Evolutionary conservation across 2,797 vertebrate genomes (phyloP).

Genomic region (Danio jaintianensis): DNA sequence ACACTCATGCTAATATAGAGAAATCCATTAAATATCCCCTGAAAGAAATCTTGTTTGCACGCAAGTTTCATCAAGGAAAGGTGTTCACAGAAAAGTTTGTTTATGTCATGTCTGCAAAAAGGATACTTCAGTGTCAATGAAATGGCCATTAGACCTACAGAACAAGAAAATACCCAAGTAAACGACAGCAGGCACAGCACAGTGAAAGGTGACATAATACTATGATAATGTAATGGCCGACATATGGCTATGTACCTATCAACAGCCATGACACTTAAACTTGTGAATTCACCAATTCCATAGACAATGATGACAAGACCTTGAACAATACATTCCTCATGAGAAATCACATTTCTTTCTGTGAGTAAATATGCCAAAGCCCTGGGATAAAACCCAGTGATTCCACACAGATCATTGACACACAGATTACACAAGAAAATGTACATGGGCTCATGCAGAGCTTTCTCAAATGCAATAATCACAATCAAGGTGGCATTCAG

Average conservation of each 20-base stretch:
- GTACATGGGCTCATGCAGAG: conserved; percentile 39
- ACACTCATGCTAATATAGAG: neutral
- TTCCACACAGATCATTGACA: conserved; percentile 44
- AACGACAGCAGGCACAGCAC: conserved; percentile 26
- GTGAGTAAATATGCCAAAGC: conserved; percentile 29
- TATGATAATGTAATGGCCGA: conserved; percentile 33
- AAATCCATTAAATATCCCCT: neutral
- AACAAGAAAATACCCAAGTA: conserved; percentile 31
- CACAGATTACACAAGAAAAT: conserved; percentile 45
- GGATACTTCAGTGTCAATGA: conserved; percentile 1
- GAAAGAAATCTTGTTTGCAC: conserved; percentile 7
- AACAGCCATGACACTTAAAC: conserved; percentile 38
- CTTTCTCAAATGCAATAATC: conserved; percentile 30
- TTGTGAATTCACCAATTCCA: conserved; percentile 27
- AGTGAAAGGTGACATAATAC: conserved; percentile 19
- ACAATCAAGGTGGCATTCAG: conserved; percentile 31
- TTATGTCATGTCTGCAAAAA: conserved; percentile 15
- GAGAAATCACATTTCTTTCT: conserved; percentile 23
- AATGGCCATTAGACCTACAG: neutral
- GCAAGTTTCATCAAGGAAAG: conserved; percentile 10
- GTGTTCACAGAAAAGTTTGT: conserved; percentile 27
- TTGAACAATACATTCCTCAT: conserved; percentile 31
- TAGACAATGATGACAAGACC: conserved; percentile 1
- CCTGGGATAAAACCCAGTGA: conserved; percentile 36
- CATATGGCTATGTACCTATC: conserved; percentile 36